Evolutionary conservation across 1,140 invertebrate species (phyloP), one percentile per base, ranked within the genome.

Genomic region (Pomacea maculata): DNA sequence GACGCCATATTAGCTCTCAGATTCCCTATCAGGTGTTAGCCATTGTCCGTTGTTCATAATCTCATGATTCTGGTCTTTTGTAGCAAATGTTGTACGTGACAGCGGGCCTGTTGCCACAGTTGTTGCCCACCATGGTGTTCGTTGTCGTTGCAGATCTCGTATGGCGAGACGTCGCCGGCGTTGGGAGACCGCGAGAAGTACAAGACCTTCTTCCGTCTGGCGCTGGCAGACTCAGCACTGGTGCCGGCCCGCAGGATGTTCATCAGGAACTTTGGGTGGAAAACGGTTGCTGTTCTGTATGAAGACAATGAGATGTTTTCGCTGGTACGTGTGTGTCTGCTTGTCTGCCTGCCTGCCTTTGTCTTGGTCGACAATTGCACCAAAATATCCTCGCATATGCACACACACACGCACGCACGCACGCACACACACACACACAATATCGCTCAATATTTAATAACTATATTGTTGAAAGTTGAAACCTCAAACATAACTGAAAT

Each of bases 281-380:
- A 96, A 88, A 95, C 95, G 0, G 95, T 97, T 25, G 96, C 95
- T 0, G 95, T 95, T 0, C 94, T 97, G 80, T 95, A 95, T 15
- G 95, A 97, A 90, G 96, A 96, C 87, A 95, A 95, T 86, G 96
- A 97, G 89, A 93, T 94, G 55, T 96, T 95, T 88, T 95, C 96
- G 12, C 89, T 97, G 92, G 94, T 95, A 91, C 9, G 57, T 61
- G 15, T 61, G 9, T 61, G 1, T 61, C 15, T 61, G 15, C 57
- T 1, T 61, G 57, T 61, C 57, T 61, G 4, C 9, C 11, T 61
- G 15, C 57, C 1, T 61, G 3, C 57, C 57, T 61, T 4, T 61
- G 4, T 61, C 1, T 61, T 61, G 6, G 57, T 61, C 57, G 34
- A 52, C n/a, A 74, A 10, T 1, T n/a, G 67, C 6, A 14, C 67